phyloP scores from a whole-genome alignment of 2,888 invertebrate species.

The Drosophila hamatofila region DNA sequence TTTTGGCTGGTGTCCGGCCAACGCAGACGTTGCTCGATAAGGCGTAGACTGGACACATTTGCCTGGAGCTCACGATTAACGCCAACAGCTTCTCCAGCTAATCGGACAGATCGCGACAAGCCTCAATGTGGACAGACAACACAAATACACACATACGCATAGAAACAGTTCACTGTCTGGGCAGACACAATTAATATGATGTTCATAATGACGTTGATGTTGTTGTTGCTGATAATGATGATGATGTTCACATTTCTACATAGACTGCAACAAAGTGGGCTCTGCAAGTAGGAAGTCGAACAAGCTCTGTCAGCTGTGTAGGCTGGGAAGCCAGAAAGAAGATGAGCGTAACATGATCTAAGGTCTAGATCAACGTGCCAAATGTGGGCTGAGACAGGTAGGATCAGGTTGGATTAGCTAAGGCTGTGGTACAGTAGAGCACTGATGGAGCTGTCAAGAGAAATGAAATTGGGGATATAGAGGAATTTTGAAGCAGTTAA shows the following conservation, averaged over 20 bases:
- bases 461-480: neutral
- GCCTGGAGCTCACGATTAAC: conserved; percentile 44
- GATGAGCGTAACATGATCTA: conserved; percentile 26
- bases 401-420: neutral
- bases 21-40: conserved; percentile 55
- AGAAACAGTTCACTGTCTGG: conserved; percentile 7
- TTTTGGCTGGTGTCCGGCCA: conserved; percentile 52
- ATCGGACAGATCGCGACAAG: conserved; percentile 61
- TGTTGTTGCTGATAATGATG: conserved; percentile 25
- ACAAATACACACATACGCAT: neutral
- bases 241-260: conserved; percentile 33
- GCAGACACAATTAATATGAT: conserved; percentile 40
- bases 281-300: conserved; percentile 47
- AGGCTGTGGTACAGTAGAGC: neutral
- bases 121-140: conserved; percentile 2
- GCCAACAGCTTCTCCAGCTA: conserved; percentile 51
- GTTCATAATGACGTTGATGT: conserved; percentile 4
- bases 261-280: conserved; percentile 14
- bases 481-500: neutral
- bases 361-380: conserved; percentile 11
- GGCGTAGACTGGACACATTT: conserved; percentile 43
- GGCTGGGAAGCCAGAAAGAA: conserved; percentile 27
- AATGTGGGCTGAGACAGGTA: conserved; percentile 18
- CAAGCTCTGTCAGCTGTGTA: conserved; percentile 28
- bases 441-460: conserved; percentile 12